These are phyloP conservation scores for Delphinapterus leucas DNA, from an alignment of 2,113 vertebrate species.

Conservation along the genomic window DNA sequence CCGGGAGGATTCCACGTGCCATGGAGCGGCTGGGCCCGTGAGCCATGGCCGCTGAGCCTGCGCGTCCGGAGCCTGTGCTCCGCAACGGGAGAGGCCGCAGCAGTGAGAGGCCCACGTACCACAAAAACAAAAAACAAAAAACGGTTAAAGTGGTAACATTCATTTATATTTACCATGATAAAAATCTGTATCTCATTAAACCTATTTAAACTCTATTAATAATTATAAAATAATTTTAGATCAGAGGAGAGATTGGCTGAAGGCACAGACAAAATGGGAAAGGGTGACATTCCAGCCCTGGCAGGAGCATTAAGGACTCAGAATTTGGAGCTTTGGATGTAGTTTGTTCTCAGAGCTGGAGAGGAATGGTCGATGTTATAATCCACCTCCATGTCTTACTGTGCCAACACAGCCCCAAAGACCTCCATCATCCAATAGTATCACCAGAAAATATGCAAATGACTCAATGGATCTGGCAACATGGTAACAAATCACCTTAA, in stretches of 20 bases:
- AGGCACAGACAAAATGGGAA: neutral
- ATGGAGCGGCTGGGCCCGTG: too few relatives aligned
- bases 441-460: neutral
- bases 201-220: neutral
- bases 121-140: neutral
- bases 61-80: too few relatives aligned
- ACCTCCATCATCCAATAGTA: neutral
- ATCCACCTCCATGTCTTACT: neutral
- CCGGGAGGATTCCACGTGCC: too few relatives aligned
- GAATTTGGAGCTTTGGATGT: neutral
- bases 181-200: neutral
- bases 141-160: neutral
- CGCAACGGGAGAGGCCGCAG: too few relatives aligned
- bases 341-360: neutral
- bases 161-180: neutral
- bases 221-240: neutral
- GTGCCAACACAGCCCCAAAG: neutral
- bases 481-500: neutral
- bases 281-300: neutral
- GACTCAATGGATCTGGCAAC: neutral
- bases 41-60: too few relatives aligned
- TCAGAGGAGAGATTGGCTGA: neutral
- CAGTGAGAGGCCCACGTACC: too few relatives aligned
- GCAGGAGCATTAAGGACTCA: neutral
- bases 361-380: conserved; percentile 9